A percentile compares a stretch with the other conserved stretches of the same genome.
Evolutionary conservation across 2,797 vertebrate genomes (phyloP).

Genomic region (Acanthiza pusilla): DNA sequence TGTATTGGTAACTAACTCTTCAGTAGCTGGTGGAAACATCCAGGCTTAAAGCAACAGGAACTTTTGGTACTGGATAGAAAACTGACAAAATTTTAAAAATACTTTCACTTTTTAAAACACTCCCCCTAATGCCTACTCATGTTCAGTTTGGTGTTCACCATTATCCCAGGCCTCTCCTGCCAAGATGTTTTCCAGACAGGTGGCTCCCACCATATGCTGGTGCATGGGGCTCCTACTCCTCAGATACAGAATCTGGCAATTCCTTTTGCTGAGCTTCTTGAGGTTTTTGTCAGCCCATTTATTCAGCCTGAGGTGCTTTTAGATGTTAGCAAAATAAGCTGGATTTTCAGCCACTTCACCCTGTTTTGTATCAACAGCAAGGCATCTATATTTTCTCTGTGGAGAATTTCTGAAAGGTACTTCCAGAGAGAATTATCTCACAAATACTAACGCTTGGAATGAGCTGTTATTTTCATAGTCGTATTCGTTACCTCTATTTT

Average conservation of each 20-base stretch:
- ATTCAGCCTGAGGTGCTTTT: background rate
- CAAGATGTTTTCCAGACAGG: background rate
- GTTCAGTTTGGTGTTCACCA: background rate
- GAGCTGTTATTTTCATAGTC: background rate
- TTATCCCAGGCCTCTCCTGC: background rate
- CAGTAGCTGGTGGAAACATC: background rate
- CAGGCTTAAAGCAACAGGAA: background rate
- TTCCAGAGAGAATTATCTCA: background rate
- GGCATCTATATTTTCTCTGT: background rate
- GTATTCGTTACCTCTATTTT: background rate
- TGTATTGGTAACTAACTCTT: conserved; percentile 20
- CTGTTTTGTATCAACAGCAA: background rate
- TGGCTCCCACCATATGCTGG: background rate
- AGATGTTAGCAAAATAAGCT: background rate
- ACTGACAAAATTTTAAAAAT: background rate
- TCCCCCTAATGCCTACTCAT: background rate
- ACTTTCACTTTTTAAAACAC: background rate
- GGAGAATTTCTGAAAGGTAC: background rate
- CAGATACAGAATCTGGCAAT: background rate
- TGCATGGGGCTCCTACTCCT: background rate
- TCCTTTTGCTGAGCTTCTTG: background rate
- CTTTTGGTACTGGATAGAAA: background rate
- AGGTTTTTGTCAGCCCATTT: background rate
- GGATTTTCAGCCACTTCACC: background rate
- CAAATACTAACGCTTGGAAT: background rate